Conservation (phyloP, 30 jellyfish, hydroid and myxozoan species). For the Hydractinia symbiolongicarpus region DNA sequence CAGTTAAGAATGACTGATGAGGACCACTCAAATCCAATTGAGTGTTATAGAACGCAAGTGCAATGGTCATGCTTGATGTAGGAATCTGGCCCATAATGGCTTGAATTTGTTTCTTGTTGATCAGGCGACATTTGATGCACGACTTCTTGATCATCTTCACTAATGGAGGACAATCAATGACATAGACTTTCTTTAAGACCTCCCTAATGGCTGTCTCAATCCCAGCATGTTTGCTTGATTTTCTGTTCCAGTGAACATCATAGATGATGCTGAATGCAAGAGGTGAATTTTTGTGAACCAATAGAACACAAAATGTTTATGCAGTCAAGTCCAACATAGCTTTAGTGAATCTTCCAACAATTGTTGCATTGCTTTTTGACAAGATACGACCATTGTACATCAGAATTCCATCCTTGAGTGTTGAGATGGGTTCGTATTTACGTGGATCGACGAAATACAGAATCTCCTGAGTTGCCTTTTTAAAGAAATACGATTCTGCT, state of each 20-base stretch:
- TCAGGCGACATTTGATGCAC: neutral
- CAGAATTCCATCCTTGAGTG: neutral
- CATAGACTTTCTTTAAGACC: neutral
- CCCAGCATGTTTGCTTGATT: neutral
- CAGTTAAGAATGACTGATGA: neutral
- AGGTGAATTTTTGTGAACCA: neutral
- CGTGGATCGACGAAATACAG: neutral
- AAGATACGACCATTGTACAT: neutral
- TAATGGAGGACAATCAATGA: neutral
- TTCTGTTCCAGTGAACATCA: neutral
- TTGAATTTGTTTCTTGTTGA: too few species aligned
- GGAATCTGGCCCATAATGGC: neutral
- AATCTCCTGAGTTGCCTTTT: neutral
- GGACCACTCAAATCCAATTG: constrained; percentile 9
- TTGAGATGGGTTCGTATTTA: neutral
- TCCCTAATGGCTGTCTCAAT: neutral
- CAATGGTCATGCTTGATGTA: neutral
- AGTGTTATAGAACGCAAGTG: constrained; percentile 2
- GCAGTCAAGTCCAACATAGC: neutral
- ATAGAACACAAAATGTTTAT: neutral
- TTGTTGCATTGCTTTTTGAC: neutral
- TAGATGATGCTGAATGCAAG: neutral
- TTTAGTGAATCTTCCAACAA: constrained; percentile 2
- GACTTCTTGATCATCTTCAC: neutral
- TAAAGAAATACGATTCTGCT: constrained; percentile 1